Conservation (phyloP, 2,888 invertebrate species). For the Pterobdella sp. region DNA sequence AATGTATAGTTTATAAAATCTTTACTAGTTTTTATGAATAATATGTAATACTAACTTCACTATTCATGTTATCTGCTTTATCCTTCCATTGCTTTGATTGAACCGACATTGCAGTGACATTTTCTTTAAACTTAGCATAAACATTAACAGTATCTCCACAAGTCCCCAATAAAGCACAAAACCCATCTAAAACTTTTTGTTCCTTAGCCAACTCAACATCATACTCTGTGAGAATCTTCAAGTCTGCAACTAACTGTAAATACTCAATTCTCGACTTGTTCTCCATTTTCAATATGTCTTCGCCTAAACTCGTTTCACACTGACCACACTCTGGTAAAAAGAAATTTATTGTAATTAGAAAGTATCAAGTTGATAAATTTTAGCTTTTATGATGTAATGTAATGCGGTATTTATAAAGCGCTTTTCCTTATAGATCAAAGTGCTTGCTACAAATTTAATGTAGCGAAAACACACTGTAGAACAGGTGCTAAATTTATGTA, state of each 20-base stretch:
- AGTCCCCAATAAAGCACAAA: neutral
- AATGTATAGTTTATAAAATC: no score
- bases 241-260: neutral
- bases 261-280: slow-evolving; percentile 3
- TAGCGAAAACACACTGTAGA: no score
- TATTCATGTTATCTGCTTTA: neutral
- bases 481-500: no score
- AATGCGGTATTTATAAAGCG: no score
- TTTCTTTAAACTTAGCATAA: neutral
- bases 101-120: neutral
- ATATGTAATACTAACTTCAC: no score
- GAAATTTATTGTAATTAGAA: no score
- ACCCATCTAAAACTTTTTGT: neutral
- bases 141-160: neutral
- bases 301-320: slow-evolving; percentile 40
- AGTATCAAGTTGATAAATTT: no score
- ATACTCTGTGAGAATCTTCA: neutral
- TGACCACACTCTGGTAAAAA: slow-evolving; percentile 40
- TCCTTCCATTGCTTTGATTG: neutral
- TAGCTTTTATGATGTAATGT: no score
- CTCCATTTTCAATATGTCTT: slow-evolving; percentile 37
- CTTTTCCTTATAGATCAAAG: no score
- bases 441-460: no score
- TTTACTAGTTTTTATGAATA: no score
- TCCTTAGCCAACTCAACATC: neutral